Conservation (phyloP, 1,140 invertebrate species). For the Halictus rubicundus region DNA sequence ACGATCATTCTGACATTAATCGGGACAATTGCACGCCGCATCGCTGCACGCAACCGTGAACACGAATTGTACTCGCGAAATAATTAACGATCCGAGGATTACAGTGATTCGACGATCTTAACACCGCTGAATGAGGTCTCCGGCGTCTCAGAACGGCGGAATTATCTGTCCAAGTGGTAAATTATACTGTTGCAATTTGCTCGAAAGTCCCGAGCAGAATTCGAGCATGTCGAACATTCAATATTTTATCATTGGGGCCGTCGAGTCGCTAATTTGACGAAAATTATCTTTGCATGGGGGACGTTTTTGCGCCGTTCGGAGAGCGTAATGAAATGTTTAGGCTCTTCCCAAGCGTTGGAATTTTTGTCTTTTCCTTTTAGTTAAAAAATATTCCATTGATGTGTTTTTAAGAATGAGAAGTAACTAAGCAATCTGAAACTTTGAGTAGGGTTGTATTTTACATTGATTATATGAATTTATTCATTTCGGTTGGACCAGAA, state of each 20-base stretch:
- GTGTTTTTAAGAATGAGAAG: too few species aligned
- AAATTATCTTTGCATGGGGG: too few species aligned
- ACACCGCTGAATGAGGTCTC: neutral
- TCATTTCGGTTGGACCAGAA: too few species aligned
- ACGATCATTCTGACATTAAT: too few species aligned
- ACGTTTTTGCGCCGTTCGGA: too few species aligned
- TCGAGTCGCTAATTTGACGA: too few species aligned
- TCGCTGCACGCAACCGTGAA: neutral
- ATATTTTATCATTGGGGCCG: neutral
- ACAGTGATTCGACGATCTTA: neutral
- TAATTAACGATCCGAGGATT: conserved; percentile 2
- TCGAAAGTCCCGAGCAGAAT: neutral
- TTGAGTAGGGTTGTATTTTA: too few species aligned
- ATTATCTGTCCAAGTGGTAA: too few species aligned
- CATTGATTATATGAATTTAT: too few species aligned
- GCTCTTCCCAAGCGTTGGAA: neutral
- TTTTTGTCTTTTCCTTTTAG: neutral
- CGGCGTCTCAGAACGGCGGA: neutral
- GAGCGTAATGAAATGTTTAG: neutral
- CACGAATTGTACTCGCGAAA: neutral
- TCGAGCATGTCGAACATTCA: neutral
- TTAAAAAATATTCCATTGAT: too few species aligned
- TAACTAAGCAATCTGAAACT: too few species aligned
- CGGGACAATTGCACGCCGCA: neutral
- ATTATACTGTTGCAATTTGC: too few species aligned